Percentiles rank a stretch among this genome's conserved stretches.
These are phyloP conservation scores for Hyperopisus bebe DNA, from an alignment of 2,113 vertebrate species.

Conservation along the genomic window DNA sequence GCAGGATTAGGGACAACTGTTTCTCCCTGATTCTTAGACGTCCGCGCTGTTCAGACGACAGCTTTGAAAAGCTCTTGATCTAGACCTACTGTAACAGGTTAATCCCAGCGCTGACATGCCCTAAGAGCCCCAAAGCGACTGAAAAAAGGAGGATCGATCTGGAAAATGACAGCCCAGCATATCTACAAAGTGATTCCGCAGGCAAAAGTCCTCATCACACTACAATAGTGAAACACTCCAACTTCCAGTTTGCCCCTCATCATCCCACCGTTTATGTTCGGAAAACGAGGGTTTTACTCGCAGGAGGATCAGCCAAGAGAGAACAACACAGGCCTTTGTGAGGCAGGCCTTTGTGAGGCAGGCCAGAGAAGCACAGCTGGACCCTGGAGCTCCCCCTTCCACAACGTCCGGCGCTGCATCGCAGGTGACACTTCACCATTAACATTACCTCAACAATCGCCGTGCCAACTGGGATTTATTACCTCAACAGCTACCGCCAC, in stretches of 20 bases:
- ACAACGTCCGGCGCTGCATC: constrained; percentile 87
- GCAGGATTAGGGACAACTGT: constrained; percentile 58
- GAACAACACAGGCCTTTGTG: not conserved
- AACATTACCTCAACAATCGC: constrained; percentile 80
- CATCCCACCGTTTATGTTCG: not conserved
- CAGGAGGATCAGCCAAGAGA: not conserved
- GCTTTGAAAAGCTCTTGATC: constrained; percentile 29
- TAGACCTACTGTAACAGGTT: constrained; percentile 37
- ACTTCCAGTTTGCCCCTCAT: not conserved
- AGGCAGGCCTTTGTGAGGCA: not conserved
- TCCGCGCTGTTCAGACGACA: constrained; percentile 50
- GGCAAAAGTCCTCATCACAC: not conserved
- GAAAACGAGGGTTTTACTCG: not conserved
- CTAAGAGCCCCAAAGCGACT: not conserved
- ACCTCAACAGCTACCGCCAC: constrained; percentile 31
- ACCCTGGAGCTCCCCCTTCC: constrained; percentile 81
- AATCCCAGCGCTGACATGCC: constrained; percentile 42
- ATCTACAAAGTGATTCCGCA: not conserved
- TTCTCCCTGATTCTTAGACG: constrained; percentile 49
- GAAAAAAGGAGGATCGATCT: not conserved
- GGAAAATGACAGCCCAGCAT: not conserved
- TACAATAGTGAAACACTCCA: not conserved
- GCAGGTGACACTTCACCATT: constrained; percentile 96
- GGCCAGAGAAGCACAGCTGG: constrained; percentile 84
- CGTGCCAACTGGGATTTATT: constrained; percentile 72